Evolutionary conservation across 2,797 vertebrate genomes (phyloP).

Genomic region (Leontopithecus rosalia): DNA sequence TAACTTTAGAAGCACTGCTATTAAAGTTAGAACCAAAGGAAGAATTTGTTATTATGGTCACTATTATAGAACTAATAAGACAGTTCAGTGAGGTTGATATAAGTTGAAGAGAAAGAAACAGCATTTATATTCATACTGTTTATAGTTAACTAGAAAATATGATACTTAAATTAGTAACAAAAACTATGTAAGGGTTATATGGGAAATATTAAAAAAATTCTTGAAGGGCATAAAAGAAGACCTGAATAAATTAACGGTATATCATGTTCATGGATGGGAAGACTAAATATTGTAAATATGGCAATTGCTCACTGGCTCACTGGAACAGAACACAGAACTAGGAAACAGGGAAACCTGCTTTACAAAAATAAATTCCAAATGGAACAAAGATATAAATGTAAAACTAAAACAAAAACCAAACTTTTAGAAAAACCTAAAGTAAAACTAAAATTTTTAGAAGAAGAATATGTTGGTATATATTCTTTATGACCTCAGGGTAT

Average conservation of each 20-base stretch:
- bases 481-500: background rate
- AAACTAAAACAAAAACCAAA: background rate
- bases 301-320: background rate
- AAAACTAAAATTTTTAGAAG: slow-evolving; percentile 4
- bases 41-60: slow-evolving; percentile 23
- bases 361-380: slow-evolving; percentile 20
- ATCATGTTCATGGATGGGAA: background rate
- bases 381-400: background rate
- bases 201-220: slow-evolving; percentile 37
- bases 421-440: background rate
- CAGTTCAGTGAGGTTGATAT: background rate
- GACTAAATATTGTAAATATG: background rate
- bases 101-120: slow-evolving; percentile 17
- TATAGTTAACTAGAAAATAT: slow-evolving; percentile 39
- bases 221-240: slow-evolving; percentile 24
- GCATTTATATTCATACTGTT: background rate
- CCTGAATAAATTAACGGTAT: background rate
- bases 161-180: slow-evolving; percentile 21
- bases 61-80: slow-evolving; percentile 3
- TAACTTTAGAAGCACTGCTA: background rate
- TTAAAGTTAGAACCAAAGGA: slow-evolving; percentile 35
- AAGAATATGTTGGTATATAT: background rate
- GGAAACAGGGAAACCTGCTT: slow-evolving; percentile 1
- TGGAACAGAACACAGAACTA: slow-evolving; percentile 3
- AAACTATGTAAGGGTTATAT: background rate